Evolutionary conservation across 2,888 invertebrate species (phyloP), one percentile per base, ranked within the genome.

Genomic region (Dyspetes luteomarginatus): DNA sequence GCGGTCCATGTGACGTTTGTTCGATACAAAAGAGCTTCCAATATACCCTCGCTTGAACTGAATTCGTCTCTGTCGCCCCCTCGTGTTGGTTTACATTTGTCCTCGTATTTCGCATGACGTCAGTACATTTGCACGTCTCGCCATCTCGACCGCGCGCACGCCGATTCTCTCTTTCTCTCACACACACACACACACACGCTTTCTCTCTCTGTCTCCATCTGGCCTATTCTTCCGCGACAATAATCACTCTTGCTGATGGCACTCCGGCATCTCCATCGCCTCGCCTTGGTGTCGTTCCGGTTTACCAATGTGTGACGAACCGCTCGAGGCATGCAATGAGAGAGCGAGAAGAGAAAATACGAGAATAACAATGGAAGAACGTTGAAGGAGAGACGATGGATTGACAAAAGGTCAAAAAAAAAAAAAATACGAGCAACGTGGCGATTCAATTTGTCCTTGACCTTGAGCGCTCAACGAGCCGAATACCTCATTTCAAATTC

Each of bases 351-450:
- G 41, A 65, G 26, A 3, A 36, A 75, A 50, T 19, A 52, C 43
- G 69, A 58, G 50, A 65, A 80, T 67, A 72, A 76, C 67, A 72
- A 56, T 76, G 22, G 76, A 7, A 17, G 41, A 9, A 19, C 30
- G 17, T n/a, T 28, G 50, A 36, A 50, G 19, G 43, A 62, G 5
- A 43, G 17, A 19, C 1, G 19, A 45, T 5, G 43, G 3, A 15
- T 22, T 24, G 52, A 41, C 26, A 41, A 48, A 48, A 55, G 5
- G 12, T 15, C 9, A 36, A 24, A 45, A 52, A 30, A 30, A 9
- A 52, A 30, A 45, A 19, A 9, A 5, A 7, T n/a, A 68, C 65
- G 28, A 41, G 26, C 52, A n/a, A 45, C n/a, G 17, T 17, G 17
- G 15, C 48, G 15, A 28, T 62, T 78, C 30, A 52, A 30, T 26